Evolutionary conservation across 2,797 vertebrate genomes (phyloP).

Genomic region (Lophotriccus pileatus): DNA sequence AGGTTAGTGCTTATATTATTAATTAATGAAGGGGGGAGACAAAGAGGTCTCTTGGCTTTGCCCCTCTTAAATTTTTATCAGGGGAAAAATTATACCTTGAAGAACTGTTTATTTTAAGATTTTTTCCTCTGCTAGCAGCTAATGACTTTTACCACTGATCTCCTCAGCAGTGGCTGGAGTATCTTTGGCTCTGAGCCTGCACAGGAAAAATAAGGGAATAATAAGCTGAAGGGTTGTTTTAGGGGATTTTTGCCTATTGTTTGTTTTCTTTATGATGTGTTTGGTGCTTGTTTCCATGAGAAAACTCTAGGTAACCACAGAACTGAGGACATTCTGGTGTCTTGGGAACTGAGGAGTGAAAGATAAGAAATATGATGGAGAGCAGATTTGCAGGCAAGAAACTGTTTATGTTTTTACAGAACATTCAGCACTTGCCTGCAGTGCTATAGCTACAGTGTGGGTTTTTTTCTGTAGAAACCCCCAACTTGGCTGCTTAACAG

Average conservation of each 20-base stretch:
- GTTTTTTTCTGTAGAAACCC: slow-evolving; percentile 7
- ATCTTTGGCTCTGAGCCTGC: slow-evolving; percentile 28
- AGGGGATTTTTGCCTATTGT: slow-evolving; percentile 26
- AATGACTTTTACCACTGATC: background rate
- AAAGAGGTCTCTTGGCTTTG: background rate
- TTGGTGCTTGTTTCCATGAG: background rate
- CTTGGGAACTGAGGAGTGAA: slow-evolving; percentile 1
- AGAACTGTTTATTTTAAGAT: background rate
- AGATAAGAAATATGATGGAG: slow-evolving; percentile 4
- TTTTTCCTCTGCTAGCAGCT: background rate
- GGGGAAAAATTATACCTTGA: background rate
- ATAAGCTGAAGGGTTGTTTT: background rate
- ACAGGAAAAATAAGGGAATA: slow-evolving; percentile 25
- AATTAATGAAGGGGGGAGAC: background rate
- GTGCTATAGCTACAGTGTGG: background rate
- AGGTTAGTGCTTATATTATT: background rate
- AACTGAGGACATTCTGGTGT: background rate
- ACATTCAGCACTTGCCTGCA: slow-evolving; percentile 4
- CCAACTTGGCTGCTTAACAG: background rate
- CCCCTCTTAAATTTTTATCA: background rate
- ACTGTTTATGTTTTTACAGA: slow-evolving; percentile 36
- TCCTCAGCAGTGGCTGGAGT: background rate
- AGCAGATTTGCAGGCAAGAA: slow-evolving; percentile 5
- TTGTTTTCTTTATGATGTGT: slow-evolving; percentile 2
- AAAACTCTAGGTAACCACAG: slow-evolving; percentile 24